phyloP scores from a whole-genome alignment of 2,888 invertebrate species.

The Ariolimax columbianus region DNA sequence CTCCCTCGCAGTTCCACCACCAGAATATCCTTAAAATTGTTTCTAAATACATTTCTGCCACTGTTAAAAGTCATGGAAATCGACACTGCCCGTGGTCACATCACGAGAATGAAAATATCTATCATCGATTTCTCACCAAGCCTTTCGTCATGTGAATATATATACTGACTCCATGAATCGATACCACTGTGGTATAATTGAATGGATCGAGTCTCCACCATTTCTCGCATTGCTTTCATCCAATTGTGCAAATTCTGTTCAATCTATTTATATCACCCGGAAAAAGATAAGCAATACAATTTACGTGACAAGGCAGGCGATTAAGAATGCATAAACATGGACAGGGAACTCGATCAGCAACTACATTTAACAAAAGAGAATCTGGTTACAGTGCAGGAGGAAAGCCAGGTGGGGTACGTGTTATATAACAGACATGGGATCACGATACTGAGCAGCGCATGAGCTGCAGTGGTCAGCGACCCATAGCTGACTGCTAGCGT shows the following conservation, averaged over 20 bases:
- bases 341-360: no score
- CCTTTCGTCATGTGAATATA: not conserved
- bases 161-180: not conserved
- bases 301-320: not conserved
- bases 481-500: no score
- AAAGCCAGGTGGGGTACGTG: no score
- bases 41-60: not conserved
- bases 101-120: not conserved
- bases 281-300: not conserved
- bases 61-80: not conserved
- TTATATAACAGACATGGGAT: no score
- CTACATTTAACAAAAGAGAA: no score
- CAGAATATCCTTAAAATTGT: not conserved
- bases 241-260: not conserved
- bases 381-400: no score
- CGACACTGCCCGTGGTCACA: not conserved
- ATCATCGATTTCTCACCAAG: not conserved
- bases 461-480: no score
- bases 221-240: not conserved
- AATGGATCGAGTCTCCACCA: not conserved
- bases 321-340: not conserved
- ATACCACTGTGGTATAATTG: not conserved
- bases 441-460: no score
- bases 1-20: not conserved
- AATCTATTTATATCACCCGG: not conserved